Base-by-base conservation (phyloP, 1,140 invertebrate species). In the Cecropterus lyciades region DNA sequence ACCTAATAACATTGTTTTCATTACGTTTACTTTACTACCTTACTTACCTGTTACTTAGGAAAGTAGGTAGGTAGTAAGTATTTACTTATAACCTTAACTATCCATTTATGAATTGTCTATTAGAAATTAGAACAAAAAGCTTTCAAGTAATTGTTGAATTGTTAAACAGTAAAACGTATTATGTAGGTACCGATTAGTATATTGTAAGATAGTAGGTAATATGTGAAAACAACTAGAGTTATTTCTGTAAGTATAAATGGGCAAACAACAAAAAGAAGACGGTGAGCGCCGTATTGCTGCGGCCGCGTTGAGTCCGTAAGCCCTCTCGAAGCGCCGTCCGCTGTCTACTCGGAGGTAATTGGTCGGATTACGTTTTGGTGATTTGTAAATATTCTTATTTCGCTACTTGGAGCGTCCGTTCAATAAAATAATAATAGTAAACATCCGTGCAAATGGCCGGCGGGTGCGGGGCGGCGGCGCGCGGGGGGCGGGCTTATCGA, bases 401-500 rank as follows among this genome's bases (percentile, higher is more conserved):
- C 81, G 77, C 72, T 82, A 87, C 82, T 88, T 88, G 82, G 72
- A 81, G 77, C 81, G 82, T 85, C 85, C 85, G 89, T 92, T 92
- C 87, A 90, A 90, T 92, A 92, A 90, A 92, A 90, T 92, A 90
- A 92, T 92, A 90, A 88, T 90, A 91, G 87, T 89, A 91, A 89
- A 89, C 86, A 91, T 83, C 82, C 82, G 87, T 89, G 89, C 85
- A 91, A 91, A 90, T 90, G 89, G 87, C 89, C 86, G 87, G 82
- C 78, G 83, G 81, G 75, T 42, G 69, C 49, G 72, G 69, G 72
- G 63, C 53, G 40, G 64, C 46, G 53, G 66, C 65, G 65, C 66
- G 73, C 77, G 70, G 70, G 53, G 67, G 72, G 77, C 65, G 69
- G 70, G 74, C 72, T 78, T 89, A 89, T 91, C 84, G 87, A 88